Evolutionary conservation across 2,113 vertebrate species (phyloP).

Genomic region (Echinops telfairi): DNA sequence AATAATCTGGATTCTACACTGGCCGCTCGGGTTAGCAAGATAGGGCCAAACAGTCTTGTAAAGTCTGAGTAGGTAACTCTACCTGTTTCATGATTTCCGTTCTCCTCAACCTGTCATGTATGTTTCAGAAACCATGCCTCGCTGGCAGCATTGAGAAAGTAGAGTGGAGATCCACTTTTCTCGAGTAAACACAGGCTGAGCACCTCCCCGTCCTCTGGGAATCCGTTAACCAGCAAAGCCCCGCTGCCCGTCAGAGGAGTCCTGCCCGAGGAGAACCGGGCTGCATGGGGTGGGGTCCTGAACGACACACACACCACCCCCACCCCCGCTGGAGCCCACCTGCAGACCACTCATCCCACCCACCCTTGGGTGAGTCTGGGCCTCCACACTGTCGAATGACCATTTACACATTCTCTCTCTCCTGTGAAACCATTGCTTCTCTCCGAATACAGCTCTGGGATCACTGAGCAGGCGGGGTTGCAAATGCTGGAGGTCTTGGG

Average conservation of each 20-base stretch:
- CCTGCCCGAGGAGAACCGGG: neutral
- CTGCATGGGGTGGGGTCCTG: neutral
- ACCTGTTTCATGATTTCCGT: slow-evolving; percentile 14
- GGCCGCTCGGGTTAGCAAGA: neutral
- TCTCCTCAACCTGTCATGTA: neutral
- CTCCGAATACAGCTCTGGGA: neutral
- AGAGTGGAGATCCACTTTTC: neutral
- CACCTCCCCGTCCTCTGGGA: neutral
- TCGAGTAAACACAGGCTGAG: neutral
- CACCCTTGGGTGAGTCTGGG: neutral
- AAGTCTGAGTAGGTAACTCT: neutral
- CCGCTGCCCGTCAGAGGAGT: neutral
- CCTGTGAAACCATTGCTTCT: neutral
- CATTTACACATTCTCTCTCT: neutral
- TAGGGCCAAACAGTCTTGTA: neutral
- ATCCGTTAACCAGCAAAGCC: neutral
- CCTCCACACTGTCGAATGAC: neutral
- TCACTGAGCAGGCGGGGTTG: neutral
- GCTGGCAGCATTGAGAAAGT: neutral
- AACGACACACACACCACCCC: too few species aligned
- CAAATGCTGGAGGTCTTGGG: neutral
- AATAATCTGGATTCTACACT: neutral
- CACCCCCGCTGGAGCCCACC: neutral
- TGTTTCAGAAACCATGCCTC: neutral
- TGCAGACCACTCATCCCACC: neutral